These are phyloP conservation scores for Nymphalis io DNA, from an alignment of 1,140 invertebrate genomes.

Conservation along the genomic window DNA sequence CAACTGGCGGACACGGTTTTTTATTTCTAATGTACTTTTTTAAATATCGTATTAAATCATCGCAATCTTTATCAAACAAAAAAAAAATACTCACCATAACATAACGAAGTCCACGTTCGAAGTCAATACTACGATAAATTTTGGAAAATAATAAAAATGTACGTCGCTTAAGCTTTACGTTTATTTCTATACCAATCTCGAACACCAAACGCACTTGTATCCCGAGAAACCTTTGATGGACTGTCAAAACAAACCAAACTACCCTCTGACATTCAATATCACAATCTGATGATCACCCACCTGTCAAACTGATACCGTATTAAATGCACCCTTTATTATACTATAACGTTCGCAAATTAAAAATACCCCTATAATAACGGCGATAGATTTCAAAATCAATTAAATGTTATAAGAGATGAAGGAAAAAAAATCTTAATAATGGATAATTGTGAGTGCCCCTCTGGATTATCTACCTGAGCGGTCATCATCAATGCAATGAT, in stretches of 20 bases:
- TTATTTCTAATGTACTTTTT: no score
- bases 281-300: conserved; percentile 63
- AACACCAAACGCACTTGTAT: conserved; percentile 9
- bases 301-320: conserved; percentile 64
- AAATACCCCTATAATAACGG: conserved; percentile 20
- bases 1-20: no score
- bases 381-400: conserved; percentile 28
- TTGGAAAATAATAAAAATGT: neutral
- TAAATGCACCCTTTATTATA: conserved; percentile 47
- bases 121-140: no score
- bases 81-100: no score
- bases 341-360: conserved; percentile 16
- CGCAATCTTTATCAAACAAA: no score
- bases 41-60: no score
- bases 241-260: conserved; percentile 45
- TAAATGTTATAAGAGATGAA: neutral
- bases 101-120: no score
- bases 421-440: conserved; percentile 57
- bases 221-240: conserved; percentile 37
- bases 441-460: conserved; percentile 66
- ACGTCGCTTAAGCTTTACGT: neutral
- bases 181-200: neutral
- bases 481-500: conserved; percentile 49
- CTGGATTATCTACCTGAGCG: conserved; percentile 74
- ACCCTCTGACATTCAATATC: conserved; percentile 50